A percentile compares a stretch with the other conserved stretches of the same genome.
Evolutionary conservation across 2,888 invertebrate genomes (phyloP).

Genomic region (Scelioninae gen. 1): DNA sequence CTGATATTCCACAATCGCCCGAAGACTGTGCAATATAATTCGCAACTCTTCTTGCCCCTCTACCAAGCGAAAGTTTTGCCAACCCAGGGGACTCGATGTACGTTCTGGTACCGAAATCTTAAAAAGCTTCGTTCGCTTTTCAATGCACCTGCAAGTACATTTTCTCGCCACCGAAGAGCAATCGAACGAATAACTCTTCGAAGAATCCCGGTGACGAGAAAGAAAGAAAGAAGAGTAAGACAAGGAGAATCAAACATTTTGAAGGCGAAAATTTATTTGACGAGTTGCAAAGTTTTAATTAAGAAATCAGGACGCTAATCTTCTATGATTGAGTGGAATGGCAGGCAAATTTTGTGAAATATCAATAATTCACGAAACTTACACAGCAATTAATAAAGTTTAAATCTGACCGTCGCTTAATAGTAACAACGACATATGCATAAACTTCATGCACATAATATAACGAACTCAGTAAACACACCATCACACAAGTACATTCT

Average conservation of each 20-base stretch:
- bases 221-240: too few relatives aligned
- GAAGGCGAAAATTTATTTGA: neutral
- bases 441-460: slow-evolving; percentile 32
- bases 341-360: slow-evolving; percentile 25
- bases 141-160: slow-evolving; percentile 11
- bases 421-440: slow-evolving; percentile 9
- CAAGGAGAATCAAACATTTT: neutral
- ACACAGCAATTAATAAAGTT: slow-evolving; percentile 53
- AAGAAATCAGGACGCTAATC: slow-evolving; percentile 31
- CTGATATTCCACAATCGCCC: slow-evolving; percentile 66
- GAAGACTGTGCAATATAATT: slow-evolving; percentile 64
- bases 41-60: slow-evolving; percentile 42
- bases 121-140: slow-evolving; percentile 17
- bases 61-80: slow-evolving; percentile 42
- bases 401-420: slow-evolving; percentile 30
- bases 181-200: slow-evolving; percentile 10
- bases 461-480: slow-evolving; percentile 38
- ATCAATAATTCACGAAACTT: slow-evolving; percentile 43
- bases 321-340: slow-evolving; percentile 12
- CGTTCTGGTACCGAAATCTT: slow-evolving; percentile 36
- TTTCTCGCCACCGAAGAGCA: neutral
- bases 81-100: slow-evolving; percentile 23
- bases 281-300: slow-evolving; percentile 41
- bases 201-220: neutral
- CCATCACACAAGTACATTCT: slow-evolving; percentile 35